These are phyloP conservation scores for Andrena haemorrhoa DNA, from an alignment of 2,888 invertebrate species.

Conservation along the genomic window DNA sequence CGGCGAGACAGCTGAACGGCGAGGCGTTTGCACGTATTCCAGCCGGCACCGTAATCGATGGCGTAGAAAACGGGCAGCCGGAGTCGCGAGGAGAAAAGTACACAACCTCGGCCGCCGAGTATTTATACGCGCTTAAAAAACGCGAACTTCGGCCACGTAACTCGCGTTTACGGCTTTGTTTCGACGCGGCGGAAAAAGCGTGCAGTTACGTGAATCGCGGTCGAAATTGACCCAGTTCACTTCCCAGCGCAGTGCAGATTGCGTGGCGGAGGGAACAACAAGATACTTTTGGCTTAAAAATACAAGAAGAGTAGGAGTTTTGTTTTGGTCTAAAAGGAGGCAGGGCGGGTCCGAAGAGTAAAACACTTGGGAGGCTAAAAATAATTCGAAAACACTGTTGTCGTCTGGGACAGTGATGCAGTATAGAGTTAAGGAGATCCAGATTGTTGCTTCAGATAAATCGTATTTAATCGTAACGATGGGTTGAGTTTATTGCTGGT, in stretches of 20 bases:
- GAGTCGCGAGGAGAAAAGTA: slow-evolving; percentile 28
- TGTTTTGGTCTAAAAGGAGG: neutral
- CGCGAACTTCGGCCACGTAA: neutral
- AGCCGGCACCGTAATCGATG: slow-evolving; percentile 19
- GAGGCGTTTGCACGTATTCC: slow-evolving; percentile 1
- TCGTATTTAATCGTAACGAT: too few species aligned
- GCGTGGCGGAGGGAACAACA: neutral
- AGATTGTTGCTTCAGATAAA: too few species aligned
- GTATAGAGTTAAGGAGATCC: too few species aligned
- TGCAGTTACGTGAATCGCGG: neutral
- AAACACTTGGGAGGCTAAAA: neutral
- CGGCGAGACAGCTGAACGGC: slow-evolving; percentile 2
- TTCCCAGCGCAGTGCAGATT: neutral
- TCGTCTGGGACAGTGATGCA: neutral
- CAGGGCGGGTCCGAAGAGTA: neutral
- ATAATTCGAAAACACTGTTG: slow-evolving; percentile 1
- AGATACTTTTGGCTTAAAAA: neutral
- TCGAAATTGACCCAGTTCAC: slow-evolving; percentile 27
- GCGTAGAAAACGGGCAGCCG: slow-evolving; percentile 1
- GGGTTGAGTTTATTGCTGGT: too few species aligned
- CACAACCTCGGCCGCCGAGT: neutral
- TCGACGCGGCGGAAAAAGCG: neutral
- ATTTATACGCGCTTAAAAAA: slow-evolving; percentile 18
- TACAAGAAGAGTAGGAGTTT: neutral
- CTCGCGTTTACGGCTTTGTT: neutral